phyloP scores from a whole-genome alignment of 1,140 invertebrate species.

The Drosophila santomea region DNA sequence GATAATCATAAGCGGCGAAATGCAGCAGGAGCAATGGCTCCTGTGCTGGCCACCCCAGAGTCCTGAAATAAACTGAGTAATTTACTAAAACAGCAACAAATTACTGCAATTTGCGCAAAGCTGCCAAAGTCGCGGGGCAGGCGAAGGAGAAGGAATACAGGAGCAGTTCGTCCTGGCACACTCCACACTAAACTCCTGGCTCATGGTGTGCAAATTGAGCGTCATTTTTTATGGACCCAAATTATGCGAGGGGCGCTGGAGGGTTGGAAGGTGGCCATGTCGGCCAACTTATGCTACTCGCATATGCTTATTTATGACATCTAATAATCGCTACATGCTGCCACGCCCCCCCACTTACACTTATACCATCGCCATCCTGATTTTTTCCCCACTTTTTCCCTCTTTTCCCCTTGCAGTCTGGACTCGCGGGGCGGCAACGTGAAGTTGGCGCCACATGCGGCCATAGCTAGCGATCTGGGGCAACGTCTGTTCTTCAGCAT shows the following conservation, averaged over 20 bases:
- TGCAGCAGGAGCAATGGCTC: slow-evolving; percentile 24
- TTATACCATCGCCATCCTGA: not conserved
- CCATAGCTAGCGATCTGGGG: slow-evolving; percentile 90
- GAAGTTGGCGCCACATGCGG: slow-evolving; percentile 88
- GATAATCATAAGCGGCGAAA: slow-evolving; percentile 70
- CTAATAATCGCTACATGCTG: slow-evolving; percentile 69
- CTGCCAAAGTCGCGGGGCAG: slow-evolving; percentile 66
- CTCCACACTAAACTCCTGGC: slow-evolving; percentile 35
- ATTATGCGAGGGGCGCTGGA: slow-evolving; percentile 56
- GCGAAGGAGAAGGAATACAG: slow-evolving; percentile 5
- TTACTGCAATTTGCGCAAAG: slow-evolving; percentile 79
- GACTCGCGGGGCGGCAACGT: slow-evolving; percentile 90
- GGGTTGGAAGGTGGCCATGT: slow-evolving; percentile 6
- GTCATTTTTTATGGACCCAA: slow-evolving; percentile 78
- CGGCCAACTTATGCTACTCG: slow-evolving; percentile 62
- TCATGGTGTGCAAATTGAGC: slow-evolving; percentile 70
- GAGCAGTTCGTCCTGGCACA: slow-evolving; percentile 21
- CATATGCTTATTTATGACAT: slow-evolving; percentile 82
- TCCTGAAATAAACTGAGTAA: slow-evolving; percentile 74
- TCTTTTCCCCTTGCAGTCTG: slow-evolving; percentile 86
- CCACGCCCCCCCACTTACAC: slow-evolving; percentile 60
- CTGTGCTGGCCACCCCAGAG: slow-evolving; percentile 12
- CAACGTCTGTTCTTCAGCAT: slow-evolving; percentile 90
- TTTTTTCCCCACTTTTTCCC: slow-evolving; percentile 77
- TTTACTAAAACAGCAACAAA: slow-evolving; percentile 83